Conservation (phyloP, 2,888 invertebrate genomes). For the Caenorhabditis sulstoni region DNA sequence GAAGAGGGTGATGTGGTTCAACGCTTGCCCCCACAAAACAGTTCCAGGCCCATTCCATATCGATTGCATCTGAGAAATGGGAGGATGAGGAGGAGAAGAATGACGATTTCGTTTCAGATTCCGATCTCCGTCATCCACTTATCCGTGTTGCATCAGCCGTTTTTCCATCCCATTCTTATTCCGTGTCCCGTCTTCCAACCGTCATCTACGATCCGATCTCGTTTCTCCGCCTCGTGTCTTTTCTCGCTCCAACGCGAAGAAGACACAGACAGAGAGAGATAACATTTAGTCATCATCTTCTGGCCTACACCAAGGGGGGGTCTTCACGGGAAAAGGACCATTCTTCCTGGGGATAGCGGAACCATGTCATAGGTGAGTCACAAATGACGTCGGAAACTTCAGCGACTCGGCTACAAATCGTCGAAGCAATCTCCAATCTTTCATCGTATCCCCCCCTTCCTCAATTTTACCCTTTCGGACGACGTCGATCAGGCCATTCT, state of each 20-base stretch:
- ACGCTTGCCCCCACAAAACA: no score
- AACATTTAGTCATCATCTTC: slow-evolving; percentile 16
- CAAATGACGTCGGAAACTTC: no score
- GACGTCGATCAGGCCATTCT: slow-evolving; percentile 42
- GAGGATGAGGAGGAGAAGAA: not conserved
- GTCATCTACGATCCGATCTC: slow-evolving; percentile 26
- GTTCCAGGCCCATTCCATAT: slow-evolving; percentile 20
- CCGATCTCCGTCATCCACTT: slow-evolving; percentile 49
- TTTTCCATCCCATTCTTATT: slow-evolving; percentile 14
- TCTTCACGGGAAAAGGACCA: no score
- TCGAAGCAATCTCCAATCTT: no score
- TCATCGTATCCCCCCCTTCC: no score
- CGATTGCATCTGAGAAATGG: slow-evolving; percentile 15
- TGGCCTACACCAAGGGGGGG: not conserved
- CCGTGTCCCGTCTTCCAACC: slow-evolving; percentile 9
- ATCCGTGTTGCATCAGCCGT: slow-evolving; percentile 48
- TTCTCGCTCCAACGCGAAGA: no score
- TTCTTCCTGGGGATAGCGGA: no score
- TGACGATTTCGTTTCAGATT: slow-evolving; percentile 55
- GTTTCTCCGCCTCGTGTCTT: not conserved
- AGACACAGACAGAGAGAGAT: no score
- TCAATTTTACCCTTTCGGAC: no score
- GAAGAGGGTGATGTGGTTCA: no score
- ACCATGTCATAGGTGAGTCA: no score
- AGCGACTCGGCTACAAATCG: no score